These are phyloP conservation scores for Timandra comae DNA, from an alignment of 2,888 invertebrate species.

Conservation along the genomic window DNA sequence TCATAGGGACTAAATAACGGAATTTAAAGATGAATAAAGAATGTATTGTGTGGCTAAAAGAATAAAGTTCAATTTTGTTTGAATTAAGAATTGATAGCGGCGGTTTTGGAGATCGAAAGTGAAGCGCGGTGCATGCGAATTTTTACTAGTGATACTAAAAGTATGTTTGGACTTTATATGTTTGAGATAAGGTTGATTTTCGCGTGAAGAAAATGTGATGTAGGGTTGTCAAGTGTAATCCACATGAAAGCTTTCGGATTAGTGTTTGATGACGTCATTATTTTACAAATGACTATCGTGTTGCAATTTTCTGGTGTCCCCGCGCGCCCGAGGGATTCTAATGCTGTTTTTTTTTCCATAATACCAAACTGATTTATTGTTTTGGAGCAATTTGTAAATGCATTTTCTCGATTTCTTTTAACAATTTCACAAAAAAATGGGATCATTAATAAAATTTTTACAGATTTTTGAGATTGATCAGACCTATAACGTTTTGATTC, in stretches of 20 bases:
- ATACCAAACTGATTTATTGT: constrained; percentile 58
- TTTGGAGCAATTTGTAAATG: constrained; percentile 37
- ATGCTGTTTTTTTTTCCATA: constrained; percentile 28
- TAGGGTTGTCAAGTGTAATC: constrained; percentile 51
- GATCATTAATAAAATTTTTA: no score
- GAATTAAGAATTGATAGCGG: constrained; percentile 28
- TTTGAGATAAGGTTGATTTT: constrained; percentile 25
- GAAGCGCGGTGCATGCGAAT: constrained; percentile 22
- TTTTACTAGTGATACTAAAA: constrained; percentile 6
- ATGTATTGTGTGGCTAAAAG: constrained; percentile 2
- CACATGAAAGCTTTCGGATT: constrained; percentile 76
- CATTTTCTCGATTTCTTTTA: no score
- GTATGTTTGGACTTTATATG: constrained; percentile 6
- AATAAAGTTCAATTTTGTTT: constrained; percentile 26
- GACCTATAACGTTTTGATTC: no score
- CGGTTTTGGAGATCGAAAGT: constrained; percentile 39
- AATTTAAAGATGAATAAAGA: constrained; percentile 2
- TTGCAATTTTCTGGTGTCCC: constrained; percentile 59
- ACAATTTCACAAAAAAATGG: no score
- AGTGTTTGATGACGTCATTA: constrained; percentile 77
- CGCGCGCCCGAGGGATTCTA: constrained; percentile 41
- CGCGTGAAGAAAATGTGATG: constrained; percentile 3
- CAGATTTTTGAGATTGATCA: no score
- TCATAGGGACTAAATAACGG: no score
- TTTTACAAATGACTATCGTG: constrained; percentile 70